A percentile compares a stretch with the other conserved stretches of the same genome.
Evolutionary conservation across 2,113 vertebrate species (phyloP).

Genomic region (Oreochromis aureus): DNA sequence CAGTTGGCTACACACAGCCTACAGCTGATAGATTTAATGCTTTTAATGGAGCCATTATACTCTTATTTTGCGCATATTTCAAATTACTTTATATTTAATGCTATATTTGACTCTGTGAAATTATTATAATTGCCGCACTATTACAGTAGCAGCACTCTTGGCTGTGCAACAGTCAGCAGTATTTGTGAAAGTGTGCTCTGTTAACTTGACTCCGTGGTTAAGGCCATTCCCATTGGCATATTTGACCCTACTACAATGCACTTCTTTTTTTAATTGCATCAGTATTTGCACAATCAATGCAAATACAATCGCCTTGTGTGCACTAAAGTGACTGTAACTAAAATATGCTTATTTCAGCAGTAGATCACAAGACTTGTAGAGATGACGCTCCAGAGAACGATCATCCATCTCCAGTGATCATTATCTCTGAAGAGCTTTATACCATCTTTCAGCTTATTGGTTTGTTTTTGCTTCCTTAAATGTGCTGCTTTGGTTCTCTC

Average conservation of each 20-base stretch:
- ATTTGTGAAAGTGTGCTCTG: background rate
- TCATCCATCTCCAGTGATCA: background rate
- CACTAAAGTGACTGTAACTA: background rate
- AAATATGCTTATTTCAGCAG: background rate
- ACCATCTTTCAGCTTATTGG: background rate
- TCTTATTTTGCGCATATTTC: constrained; percentile 23
- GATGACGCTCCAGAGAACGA: background rate
- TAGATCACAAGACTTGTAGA: background rate
- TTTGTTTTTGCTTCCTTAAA: background rate
- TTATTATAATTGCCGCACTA: background rate
- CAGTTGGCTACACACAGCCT: background rate
- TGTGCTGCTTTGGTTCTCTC: background rate
- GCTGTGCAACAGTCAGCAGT: background rate
- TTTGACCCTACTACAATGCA: background rate
- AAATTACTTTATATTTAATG: background rate
- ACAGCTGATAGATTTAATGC: constrained; percentile 22
- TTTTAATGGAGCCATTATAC: constrained; percentile 27
- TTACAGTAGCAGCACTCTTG: background rate
- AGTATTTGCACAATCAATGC: background rate
- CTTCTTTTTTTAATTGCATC: background rate
- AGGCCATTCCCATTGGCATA: background rate
- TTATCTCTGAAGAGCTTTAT: background rate
- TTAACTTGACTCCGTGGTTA: background rate
- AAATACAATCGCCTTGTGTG: background rate
- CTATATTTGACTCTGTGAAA: constrained; percentile 22